Conservation (phyloP, 2,888 invertebrate genomes). For the Blastobasis adustella region DNA sequence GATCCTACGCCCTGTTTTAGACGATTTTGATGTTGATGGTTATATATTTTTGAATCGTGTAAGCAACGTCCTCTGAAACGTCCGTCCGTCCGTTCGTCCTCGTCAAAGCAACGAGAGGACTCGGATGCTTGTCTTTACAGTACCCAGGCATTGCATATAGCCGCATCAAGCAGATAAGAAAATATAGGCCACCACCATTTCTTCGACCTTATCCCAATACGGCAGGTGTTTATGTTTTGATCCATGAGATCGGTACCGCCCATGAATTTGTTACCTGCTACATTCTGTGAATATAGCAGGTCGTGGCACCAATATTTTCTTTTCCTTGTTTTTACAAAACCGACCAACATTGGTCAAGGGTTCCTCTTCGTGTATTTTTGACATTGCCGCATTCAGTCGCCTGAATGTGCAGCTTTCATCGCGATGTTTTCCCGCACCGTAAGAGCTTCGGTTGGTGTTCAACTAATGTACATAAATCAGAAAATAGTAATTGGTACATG, state of each 20-base stretch:
- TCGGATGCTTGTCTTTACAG: constrained; percentile 1
- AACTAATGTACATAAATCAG: no score
- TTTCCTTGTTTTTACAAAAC: not conserved
- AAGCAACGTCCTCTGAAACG: no score
- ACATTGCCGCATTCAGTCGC: no score
- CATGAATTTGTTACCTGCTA: constrained; percentile 4
- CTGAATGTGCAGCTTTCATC: no score
- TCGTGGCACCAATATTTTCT: not conserved
- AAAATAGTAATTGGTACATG: no score
- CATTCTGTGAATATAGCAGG: constrained; percentile 1
- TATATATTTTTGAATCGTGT: no score
- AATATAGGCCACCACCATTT: constrained; percentile 9
- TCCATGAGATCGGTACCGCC: constrained; percentile 8
- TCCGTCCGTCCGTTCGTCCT: no score
- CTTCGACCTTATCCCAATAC: constrained; percentile 5
- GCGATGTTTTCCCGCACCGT: no score
- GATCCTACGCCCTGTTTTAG: no score
- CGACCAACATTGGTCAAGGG: not conserved
- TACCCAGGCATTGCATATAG: constrained; percentile 3
- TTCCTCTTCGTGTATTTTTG: not conserved
- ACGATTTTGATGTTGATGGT: no score
- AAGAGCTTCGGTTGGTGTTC: no score
- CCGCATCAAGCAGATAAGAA: constrained; percentile 5
- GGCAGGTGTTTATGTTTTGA: constrained; percentile 3
- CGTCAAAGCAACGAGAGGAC: no score